A percentile compares a stretch with the other conserved stretches of the same genome.
Evolutionary conservation across 2,113 vertebrate species (phyloP).

Genomic region (Plestiodon gilberti): DNA sequence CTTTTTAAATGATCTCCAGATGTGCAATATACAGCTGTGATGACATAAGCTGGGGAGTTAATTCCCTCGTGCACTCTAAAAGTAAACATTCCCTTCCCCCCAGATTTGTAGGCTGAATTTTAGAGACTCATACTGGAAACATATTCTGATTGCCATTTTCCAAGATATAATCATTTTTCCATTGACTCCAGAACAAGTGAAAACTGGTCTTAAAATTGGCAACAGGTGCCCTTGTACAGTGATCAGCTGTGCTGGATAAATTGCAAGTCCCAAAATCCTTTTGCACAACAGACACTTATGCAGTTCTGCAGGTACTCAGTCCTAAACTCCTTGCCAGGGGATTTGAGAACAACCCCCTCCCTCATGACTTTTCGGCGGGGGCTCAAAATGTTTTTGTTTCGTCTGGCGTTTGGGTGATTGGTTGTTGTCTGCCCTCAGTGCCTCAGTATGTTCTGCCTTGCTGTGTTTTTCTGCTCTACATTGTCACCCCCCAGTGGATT

Average conservation of each 20-base stretch:
- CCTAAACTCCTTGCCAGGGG: no score
- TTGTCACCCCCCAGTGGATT: no score
- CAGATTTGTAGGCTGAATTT: conserved; percentile 47
- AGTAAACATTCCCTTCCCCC: conserved; percentile 47
- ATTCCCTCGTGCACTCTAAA: conserved; percentile 44
- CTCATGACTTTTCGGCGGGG: no score
- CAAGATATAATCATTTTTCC: conserved; percentile 58
- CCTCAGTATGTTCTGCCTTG: no score
- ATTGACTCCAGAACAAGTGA: conserved; percentile 71
- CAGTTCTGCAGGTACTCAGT: conserved; percentile 8
- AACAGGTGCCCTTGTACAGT: conserved; percentile 59
- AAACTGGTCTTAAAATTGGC: conserved; percentile 66
- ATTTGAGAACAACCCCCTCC: no score
- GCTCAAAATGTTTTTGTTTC: no score
- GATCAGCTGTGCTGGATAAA: conserved; percentile 40
- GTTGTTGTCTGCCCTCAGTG: no score
- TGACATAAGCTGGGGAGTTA: conserved; percentile 51
- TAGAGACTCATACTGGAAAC: conserved; percentile 37
- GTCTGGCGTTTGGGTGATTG: no score
- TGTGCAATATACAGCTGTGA: conserved; percentile 49
- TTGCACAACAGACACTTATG: conserved; percentile 26
- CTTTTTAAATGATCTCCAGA: conserved; percentile 61
- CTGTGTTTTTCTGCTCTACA: no score
- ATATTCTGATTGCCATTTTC: conserved; percentile 55
- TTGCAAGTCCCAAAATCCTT: conserved; percentile 32